A percentile compares a stretch with the other conserved stretches of the same genome.
Conservation (phyloP, 2,797 vertebrate genomes). For the Petrocephalus schoutedeni region DNA sequence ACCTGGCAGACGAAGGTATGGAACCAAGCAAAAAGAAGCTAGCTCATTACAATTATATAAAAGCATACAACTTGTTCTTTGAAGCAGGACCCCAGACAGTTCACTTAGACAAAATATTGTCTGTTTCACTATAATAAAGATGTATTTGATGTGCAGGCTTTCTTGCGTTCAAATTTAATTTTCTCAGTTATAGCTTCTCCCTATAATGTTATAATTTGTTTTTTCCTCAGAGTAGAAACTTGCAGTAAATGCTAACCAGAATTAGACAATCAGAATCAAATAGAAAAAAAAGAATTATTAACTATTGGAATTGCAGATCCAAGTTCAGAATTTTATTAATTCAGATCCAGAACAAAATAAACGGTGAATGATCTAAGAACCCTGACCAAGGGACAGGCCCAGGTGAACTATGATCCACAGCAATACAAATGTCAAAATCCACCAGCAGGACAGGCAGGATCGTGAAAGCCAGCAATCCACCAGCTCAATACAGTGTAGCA, state of each 20-base stretch:
- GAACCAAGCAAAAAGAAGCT: not conserved
- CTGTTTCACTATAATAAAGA: not conserved
- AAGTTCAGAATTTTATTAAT: not conserved
- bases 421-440: not conserved
- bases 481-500: not conserved
- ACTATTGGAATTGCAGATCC: not conserved
- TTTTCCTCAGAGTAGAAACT: not conserved
- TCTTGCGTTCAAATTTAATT: not conserved
- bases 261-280: not conserved
- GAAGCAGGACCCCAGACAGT: not conserved
- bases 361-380: not conserved
- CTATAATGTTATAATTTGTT: not conserved
- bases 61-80: not conserved
- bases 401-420: not conserved
- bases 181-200: not conserved
- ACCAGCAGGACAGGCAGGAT: not conserved
- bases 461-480: not conserved
- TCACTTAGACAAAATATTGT: not conserved
- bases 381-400: not conserved
- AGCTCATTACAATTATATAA: not conserved
- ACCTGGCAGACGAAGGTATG: not conserved
- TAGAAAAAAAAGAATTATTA: not conserved
- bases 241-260: not conserved
- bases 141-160: not conserved
- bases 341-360: not conserved